Conservation (phyloP, 2,888 invertebrate genomes). For the Tenthredo livida region DNA sequence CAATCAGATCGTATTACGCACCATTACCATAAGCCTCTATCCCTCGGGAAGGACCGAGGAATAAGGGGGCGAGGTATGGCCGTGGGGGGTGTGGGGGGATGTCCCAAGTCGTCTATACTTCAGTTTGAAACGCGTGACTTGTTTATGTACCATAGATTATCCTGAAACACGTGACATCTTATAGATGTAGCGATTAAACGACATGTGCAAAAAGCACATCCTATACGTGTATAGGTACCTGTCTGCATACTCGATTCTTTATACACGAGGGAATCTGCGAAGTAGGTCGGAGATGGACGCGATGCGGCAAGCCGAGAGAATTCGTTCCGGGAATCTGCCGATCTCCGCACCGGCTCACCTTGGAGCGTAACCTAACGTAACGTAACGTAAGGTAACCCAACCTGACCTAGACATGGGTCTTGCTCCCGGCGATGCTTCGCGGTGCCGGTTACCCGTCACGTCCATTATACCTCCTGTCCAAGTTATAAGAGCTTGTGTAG, state of each 20-base stretch:
- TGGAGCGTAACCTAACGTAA: constrained; percentile 28
- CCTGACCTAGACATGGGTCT: constrained; percentile 31
- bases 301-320: constrained; percentile 20
- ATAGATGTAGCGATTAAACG: neutral
- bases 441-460: neutral
- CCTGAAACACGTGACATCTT: neutral
- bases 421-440: constrained; percentile 40
- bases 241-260: neutral
- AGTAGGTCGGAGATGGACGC: constrained; percentile 37
- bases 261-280: constrained; percentile 20
- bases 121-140: neutral
- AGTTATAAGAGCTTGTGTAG: neutral
- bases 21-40: constrained; percentile 68
- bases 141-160: neutral
- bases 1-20: constrained; percentile 72
- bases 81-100: neutral
- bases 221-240: neutral
- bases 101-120: constrained; percentile 20
- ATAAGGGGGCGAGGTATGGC: neutral
- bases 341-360: constrained; percentile 36
- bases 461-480: neutral
- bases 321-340: constrained; percentile 44
- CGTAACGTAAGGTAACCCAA: constrained; percentile 8
- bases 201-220: neutral
- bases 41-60: constrained; percentile 25